These are phyloP conservation scores for Holcopasites calliopsidis DNA, from an alignment of 1,140 invertebrate species.

Conservation along the genomic window DNA sequence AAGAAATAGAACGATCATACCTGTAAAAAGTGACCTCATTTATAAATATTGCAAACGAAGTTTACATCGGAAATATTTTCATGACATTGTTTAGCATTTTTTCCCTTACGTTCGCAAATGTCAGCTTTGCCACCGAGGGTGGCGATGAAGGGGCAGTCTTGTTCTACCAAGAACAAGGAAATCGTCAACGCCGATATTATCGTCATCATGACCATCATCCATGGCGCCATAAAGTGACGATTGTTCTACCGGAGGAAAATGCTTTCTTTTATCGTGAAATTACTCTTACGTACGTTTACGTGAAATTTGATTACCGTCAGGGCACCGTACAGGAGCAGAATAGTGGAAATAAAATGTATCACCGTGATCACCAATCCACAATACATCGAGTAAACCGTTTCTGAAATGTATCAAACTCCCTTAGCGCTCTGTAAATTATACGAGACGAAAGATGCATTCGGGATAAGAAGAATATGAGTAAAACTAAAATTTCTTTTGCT, in stretches of 20 bases:
- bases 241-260: constrained; percentile 71
- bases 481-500: not conserved
- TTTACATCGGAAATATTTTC: too few relatives aligned
- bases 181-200: constrained; percentile 72
- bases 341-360: constrained; percentile 76
- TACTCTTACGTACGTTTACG: not conserved
- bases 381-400: constrained; percentile 77
- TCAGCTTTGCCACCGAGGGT: constrained; percentile 70
- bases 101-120: constrained; percentile 71
- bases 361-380: constrained; percentile 75
- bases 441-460: too few relatives aligned
- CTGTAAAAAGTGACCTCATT: constrained; percentile 54
- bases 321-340: constrained; percentile 77
- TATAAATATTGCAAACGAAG: not conserved
- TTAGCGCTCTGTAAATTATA: too few relatives aligned
- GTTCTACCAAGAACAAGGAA: constrained; percentile 72
- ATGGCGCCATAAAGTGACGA: constrained; percentile 77
- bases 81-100: not conserved
- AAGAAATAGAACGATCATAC: constrained; percentile 66
- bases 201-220: constrained; percentile 78
- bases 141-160: constrained; percentile 72
- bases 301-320: constrained; percentile 72
- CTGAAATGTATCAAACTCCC: constrained; percentile 58
- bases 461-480: too few relatives aligned
- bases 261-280: constrained; percentile 11